Base-by-base conservation (phyloP, 2,113 vertebrate species). In the Centrocercus urophasianus region DNA sequence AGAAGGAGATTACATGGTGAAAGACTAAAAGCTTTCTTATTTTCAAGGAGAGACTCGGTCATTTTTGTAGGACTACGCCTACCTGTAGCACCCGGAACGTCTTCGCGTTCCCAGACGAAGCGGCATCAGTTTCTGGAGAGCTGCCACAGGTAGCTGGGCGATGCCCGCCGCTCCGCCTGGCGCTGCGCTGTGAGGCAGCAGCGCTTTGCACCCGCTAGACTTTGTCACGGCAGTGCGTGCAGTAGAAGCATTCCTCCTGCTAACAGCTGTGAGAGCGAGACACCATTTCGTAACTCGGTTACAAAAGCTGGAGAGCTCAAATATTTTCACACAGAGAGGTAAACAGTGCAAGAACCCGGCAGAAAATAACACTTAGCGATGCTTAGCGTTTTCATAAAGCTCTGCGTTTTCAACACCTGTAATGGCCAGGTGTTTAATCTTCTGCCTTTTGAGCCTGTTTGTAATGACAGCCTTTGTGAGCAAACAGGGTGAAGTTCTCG, bases 261-360 rank as follows among this genome's bases (percentile, higher is more conserved):
- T 27, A 27, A 10, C 21, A 20, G 24, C n/a, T 27, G 25, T 13
- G 21, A 30, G 40, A 63, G 11, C 27, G 70, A 54, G 15, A 77
- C 36, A 2, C 36, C 4, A 0, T 50, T 56, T 1, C 0, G 0
- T 45, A 20, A 38, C 24, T 54, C 4, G 0, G 47, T 54, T 5
- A 11, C 8, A 8, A 3, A 65, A 14, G 14, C 2, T 63, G 54
- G 66, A 88, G 72, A 80, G 32, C 48, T 54, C 21, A 6, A 2
- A 5, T 50, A 18, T 73, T 80, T 70, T 63, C 64, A 34, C 20
- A 38, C 28, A 47, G 25, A 25, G 59, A n/a, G 42, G 20, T 47
- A 47, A 83, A 15, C 15, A 9, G 54, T 21, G 19, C 32, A 28
- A 45, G 56, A 60, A 7, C 7, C 12, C n/a, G 2, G n/a, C 47